A percentile compares a stretch with the other conserved stretches of the same genome.
Conservation (phyloP, 2,888 invertebrate species). For the Platycheirus albimanus region DNA sequence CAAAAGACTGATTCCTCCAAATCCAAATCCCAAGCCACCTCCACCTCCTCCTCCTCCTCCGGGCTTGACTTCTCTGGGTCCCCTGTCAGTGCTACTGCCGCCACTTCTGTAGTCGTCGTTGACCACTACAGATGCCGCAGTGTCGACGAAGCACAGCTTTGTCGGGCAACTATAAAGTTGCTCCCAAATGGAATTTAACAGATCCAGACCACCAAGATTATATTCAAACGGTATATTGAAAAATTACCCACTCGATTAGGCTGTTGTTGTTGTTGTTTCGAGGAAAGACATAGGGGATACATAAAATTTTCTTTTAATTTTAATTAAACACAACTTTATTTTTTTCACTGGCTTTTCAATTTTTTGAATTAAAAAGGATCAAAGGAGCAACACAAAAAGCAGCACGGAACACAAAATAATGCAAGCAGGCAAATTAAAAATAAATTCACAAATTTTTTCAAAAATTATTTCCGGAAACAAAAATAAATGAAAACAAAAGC, state of each 20-base stretch:
- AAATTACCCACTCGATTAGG: slow-evolving; percentile 46
- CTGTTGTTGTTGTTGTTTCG: too few species aligned
- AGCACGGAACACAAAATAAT: slow-evolving; percentile 6
- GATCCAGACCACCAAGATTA: slow-evolving; percentile 80
- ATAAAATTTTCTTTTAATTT: slow-evolving; percentile 15
- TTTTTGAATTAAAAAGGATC: neutral
- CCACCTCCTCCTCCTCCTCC: slow-evolving; percentile 67
- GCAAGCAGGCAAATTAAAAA: slow-evolving; percentile 12
- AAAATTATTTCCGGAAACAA: slow-evolving; percentile 24
- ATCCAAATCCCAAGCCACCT: slow-evolving; percentile 68
- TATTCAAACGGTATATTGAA: slow-evolving; percentile 48
- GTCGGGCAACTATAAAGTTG: slow-evolving; percentile 83
- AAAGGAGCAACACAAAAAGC: slow-evolving; percentile 28
- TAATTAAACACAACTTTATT: slow-evolving; percentile 13
- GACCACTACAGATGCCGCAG: slow-evolving; percentile 77
- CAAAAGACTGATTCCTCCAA: slow-evolving; percentile 60
- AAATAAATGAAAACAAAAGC: slow-evolving; percentile 1
- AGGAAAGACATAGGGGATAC: slow-evolving; percentile 42
- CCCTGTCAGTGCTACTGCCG: slow-evolving; percentile 71
- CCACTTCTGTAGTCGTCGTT: slow-evolving; percentile 65
- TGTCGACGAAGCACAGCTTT: slow-evolving; percentile 81
- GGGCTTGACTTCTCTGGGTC: slow-evolving; percentile 76
- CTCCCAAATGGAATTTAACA: slow-evolving; percentile 81
- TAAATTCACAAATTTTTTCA: slow-evolving; percentile 17
- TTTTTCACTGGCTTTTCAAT: slow-evolving; percentile 32